Conservation (phyloP, 64 coral and sea anemone species). For the Trachythela sp. region DNA sequence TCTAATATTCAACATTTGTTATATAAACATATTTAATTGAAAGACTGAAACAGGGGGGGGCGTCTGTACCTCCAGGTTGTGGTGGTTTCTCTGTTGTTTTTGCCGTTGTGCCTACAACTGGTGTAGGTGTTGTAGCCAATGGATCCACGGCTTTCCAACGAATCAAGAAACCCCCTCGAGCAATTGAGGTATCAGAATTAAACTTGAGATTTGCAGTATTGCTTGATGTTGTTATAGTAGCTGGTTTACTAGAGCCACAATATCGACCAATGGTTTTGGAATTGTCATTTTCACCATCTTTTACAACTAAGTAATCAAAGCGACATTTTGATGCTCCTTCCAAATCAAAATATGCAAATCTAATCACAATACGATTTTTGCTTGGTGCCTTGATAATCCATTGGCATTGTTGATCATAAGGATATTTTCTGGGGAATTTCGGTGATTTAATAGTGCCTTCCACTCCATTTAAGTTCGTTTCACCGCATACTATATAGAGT, state of each 20-base stretch:
- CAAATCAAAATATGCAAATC: constrained; percentile 13
- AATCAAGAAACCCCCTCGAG: neutral
- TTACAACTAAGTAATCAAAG: neutral
- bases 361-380: neutral
- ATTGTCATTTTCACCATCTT: neutral
- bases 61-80: neutral
- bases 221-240: neutral
- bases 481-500: neutral
- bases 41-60: too few relatives aligned
- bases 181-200: neutral
- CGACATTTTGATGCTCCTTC: neutral
- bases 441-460: neutral
- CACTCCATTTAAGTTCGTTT: neutral
- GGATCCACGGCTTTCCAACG: neutral
- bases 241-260: neutral
- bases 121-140: neutral
- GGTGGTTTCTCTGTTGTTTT: neutral
- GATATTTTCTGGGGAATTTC: neutral
- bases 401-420: neutral
- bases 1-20: too few relatives aligned
- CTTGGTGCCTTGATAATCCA: neutral
- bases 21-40: too few relatives aligned
- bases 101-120: neutral
- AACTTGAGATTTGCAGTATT: neutral
- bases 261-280: neutral